Conservation (phyloP, 2,113 vertebrate genomes). For the Lathamus discolor region DNA sequence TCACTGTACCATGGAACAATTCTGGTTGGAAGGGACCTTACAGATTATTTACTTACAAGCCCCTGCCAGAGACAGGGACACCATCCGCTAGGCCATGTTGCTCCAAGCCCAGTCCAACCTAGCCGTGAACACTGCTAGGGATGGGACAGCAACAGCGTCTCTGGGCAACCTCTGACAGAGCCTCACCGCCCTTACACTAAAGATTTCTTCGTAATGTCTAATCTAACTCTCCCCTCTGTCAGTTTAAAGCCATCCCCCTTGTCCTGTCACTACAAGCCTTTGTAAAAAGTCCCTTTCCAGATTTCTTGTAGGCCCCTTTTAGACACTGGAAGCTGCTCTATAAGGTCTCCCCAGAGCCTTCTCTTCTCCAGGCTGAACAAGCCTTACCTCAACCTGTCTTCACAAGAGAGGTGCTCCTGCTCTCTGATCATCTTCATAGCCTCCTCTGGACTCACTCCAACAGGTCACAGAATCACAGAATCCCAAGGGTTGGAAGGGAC, state of each 20-base stretch:
- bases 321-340: not conserved
- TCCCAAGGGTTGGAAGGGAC: too few relatives aligned
- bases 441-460: not conserved
- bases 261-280: too few relatives aligned
- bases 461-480: too few relatives aligned
- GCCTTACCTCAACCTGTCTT: not conserved
- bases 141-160: not conserved
- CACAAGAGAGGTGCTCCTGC: not conserved
- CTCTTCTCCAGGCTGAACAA: not conserved
- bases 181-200: not conserved
- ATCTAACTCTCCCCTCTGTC: not conserved
- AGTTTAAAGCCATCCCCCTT: not conserved
- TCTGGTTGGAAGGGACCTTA: not conserved
- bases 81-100: not conserved
- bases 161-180: not conserved
- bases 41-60: not conserved
- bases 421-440: not conserved
- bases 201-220: not conserved
- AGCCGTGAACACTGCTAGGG: not conserved
- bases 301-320: not conserved
- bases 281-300: not conserved
- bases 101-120: not conserved
- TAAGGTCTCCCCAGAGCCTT: not conserved
- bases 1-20: not conserved
- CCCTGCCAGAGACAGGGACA: not conserved